Base-by-base conservation (phyloP, 1,140 invertebrate genomes). In the Drosophila parabipectinata region DNA sequence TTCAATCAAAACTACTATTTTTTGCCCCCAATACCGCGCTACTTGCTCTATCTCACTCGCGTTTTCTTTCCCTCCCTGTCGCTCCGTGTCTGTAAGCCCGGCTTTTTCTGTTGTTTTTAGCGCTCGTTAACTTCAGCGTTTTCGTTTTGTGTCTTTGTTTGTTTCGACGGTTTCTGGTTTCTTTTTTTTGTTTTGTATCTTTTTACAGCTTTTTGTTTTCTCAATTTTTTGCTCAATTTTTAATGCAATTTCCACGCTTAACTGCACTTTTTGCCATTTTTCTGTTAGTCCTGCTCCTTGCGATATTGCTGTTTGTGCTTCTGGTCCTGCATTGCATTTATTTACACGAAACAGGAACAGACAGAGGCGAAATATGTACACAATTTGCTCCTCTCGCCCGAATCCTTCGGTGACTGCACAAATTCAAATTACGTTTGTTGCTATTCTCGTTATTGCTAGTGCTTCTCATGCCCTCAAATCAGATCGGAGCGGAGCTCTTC, bases 211-310 rank as follows among this genome's bases (percentile, higher is more conserved):
- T 68, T 63, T 69, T 77, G 56, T 56, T 80, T 26, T 58, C 34
- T 26, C 63, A 64, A 24, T 63, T 79, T 80, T 82, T 82, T 76
- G 66, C 58, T 88, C 75, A 82, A 85, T 87, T 82, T 87, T 85
- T 85, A 85, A 82, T 85, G 82, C 82, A 85, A 85, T 85, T 85
- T 85, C 82, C 82, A 85, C 82, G 82, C 82, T 85, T 81, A 78
- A 85, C 78, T 85, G 82, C 82, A 82, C 82, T 85, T 85, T 85
- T 82, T 82, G 74, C 78, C 61, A 68, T 81, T 63, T 81, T 62
- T 60, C 61, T 66, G 34, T 64, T 80, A 63, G 76, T 76, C 50
- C 62, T 61, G 45, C 75, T 59, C 52, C 32, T 54, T 69, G 24
- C 32, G 51, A 26, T 54, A n/a, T 26, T 62, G 12, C 37, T 57